Base-by-base conservation (phyloP, 2,113 vertebrate species). In the Microcebus tavaratra region DNA sequence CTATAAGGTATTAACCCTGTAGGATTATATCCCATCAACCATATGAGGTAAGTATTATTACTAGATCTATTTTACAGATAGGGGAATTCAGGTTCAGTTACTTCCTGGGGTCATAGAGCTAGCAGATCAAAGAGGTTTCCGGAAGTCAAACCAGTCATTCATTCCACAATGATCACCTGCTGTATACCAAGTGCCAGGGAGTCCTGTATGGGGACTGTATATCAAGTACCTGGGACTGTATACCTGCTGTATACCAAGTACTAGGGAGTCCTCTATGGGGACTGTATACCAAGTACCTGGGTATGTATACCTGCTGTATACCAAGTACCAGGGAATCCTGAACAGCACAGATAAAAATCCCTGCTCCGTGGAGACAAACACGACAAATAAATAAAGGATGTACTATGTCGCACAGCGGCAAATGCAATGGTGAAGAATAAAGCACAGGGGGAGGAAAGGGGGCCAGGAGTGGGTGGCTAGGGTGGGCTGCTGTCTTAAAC, bases 351-450 rank as follows among this genome's bases (percentile, higher is more conserved):
- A 90, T 42, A 68, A 81, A 88, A 73, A 50, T 13, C 63, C 8
- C 68, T 63, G 65, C 61, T 42, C 31, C 59, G 8, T 80, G 50
- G 11, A 53, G 42, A 61, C 5, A 85, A 53, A 13, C 23, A 65
- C 15, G 36, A 36, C 34, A 73, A 57, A 65, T 31, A 90, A 23
- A 13, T 27, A 29, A 78, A 68, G 17, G 5, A 25, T 4, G 6
- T 29, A 10, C 15, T 10, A 2, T 1, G 23, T 36, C 13, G 18
- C 5, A 8, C 1, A 12, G 12, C n/a, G 21, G 67, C 23, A 48
- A 89, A 42, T 42, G 5, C 18, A 8, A 9, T 4, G 17, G 53
- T 21, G 53, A 61, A 84, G 29, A 88, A 14, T 17, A 42, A 39
- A 59, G 67, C 0, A 45, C 14, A 3, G 9, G 78, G 39, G 5